Evolutionary conservation across 2,113 vertebrate species (phyloP).

Genomic region (Alosa alosa): DNA sequence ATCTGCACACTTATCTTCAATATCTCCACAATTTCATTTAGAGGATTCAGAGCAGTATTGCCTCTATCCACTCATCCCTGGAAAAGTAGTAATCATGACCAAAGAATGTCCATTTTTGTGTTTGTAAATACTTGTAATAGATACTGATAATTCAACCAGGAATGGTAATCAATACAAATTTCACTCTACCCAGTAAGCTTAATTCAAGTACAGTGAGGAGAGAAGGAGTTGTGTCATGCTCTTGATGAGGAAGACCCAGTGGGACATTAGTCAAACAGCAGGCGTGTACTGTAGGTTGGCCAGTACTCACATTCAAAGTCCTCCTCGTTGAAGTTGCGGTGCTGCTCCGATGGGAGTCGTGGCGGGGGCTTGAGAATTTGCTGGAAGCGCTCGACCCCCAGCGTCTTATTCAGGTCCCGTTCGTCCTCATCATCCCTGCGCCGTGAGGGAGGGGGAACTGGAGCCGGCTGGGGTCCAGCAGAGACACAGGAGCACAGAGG

Average conservation of each 20-base stretch:
- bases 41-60: not conserved
- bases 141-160: too few species aligned
- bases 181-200: not conserved
- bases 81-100: too few species aligned
- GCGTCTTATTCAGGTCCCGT: slow-evolving; percentile 78
- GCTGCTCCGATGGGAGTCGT: slow-evolving; percentile 71
- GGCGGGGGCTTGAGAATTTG: slow-evolving; percentile 74
- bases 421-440: slow-evolving; percentile 65
- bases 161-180: not conserved
- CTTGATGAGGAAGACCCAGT: not conserved
- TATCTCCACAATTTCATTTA: too few species aligned
- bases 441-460: slow-evolving; percentile 55
- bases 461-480: slow-evolving; percentile 61
- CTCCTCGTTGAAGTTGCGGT: slow-evolving; percentile 80
- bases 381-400: slow-evolving; percentile 81
- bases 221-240: not conserved
- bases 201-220: not conserved
- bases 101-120: too few species aligned
- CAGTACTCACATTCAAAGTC: slow-evolving; percentile 79
- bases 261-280: too few species aligned
- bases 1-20: too few species aligned
- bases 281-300: not conserved
- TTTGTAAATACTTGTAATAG: too few species aligned
- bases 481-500: not conserved
- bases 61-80: not conserved